Evolutionary conservation across 2,888 invertebrate genomes (phyloP), one percentile per base, ranked within the genome.

Genomic region (Agrotis segetum): DNA sequence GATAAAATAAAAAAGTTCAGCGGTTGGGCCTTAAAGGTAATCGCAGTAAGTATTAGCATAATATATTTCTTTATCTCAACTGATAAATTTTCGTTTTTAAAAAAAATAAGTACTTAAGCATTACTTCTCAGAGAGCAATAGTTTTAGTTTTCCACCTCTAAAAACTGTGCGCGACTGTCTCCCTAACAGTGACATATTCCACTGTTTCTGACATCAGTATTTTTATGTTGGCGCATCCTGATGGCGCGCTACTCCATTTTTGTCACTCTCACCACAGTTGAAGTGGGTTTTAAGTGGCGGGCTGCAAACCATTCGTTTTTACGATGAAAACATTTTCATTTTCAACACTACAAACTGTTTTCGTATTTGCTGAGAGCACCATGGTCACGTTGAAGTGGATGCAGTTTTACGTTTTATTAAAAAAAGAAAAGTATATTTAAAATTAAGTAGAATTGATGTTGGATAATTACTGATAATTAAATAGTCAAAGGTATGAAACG

Each of bases 261-360:
- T 62, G 80, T 79, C 80, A 77, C 67, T 53, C 75, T 63, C 67
- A 46, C 58, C 76, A 63, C 49, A 46, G 52, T 50, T 77, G 75
- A 77, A 79, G 76, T 62, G 62, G 58, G 50, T 59, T 77, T 79
- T 79, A 74, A 77, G 76, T 77, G 80, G 80, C 50, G 44, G 67
- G 62, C 76, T 67, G 80, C 75, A 79, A 79, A 79, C 75, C 53
- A 79, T 80, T 67, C 49, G 76, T 79, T 77, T 75, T 74, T 74
- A 50, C 50, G 52, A 19, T 63, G 46, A 62, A 63, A 79, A 67
- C 49, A 74, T 55, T 73, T 79, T 40, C 40, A 40, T 40, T 40
- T 73, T 52, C 56, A 19, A 73, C 65, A 65, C 74, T 75, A 47
- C 56, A 74, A 53, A 73, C 59, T 44, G 40, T 49, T 49, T 67